Percentiles rank a stretch among this genome's conserved stretches.
Conservation (phyloP, 2,113 vertebrate species). For the Octodon degus region DNA sequence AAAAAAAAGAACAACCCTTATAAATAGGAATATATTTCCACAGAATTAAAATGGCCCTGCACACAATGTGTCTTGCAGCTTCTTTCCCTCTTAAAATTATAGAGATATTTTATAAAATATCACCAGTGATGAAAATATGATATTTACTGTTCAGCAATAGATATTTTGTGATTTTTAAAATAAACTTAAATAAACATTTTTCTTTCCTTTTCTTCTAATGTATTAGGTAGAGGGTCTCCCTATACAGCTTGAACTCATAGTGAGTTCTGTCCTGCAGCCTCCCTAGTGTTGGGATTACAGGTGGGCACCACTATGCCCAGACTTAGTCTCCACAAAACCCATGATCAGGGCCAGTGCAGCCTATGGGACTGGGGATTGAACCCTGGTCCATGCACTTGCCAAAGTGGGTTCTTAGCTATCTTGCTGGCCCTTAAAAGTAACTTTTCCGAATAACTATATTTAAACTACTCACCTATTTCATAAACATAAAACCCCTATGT, state of each 20-base stretch:
- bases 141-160: neutral
- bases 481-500: neutral
- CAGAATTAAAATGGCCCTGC: neutral
- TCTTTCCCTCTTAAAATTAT: neutral
- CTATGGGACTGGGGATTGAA: no score
- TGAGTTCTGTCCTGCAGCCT: no score
- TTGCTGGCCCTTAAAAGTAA: neutral
- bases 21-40: neutral
- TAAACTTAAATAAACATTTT: no score
- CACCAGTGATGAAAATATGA: neutral
- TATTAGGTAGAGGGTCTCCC: no score
- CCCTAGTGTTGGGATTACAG: no score
- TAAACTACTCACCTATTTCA: neutral
- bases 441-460: neutral
- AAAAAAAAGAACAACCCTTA: neutral
- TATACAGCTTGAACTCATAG: no score
- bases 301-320: no score
- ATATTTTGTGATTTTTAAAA: neutral
- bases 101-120: neutral
- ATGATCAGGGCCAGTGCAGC: no score
- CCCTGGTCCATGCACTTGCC: no score
- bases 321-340: no score
- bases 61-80: neutral
- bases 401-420: no score
- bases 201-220: no score